Base-by-base conservation (phyloP, 2,113 vertebrate genomes). In the Diphyllodes magnificus region DNA sequence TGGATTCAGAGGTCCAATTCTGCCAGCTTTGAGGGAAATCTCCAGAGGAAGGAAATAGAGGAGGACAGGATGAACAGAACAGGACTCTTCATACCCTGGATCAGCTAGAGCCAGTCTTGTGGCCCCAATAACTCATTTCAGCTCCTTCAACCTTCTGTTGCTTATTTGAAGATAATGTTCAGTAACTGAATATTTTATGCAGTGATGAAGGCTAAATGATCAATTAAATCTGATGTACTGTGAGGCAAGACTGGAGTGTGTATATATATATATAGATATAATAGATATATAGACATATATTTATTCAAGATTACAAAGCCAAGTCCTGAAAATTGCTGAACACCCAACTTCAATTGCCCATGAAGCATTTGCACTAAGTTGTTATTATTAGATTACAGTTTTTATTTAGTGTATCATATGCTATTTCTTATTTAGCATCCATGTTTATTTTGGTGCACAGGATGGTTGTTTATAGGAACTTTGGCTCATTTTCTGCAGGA, bases 401-500 rank as follows among this genome's bases (percentile, higher is more conserved):
- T 89, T 89, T 65, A 79, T 82, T 92, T 85, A 87, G 50, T 59
- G 33, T 87, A 50, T 92, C 57, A 50, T 60, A 59, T 54, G 65
- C 65, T 91, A 6, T 77, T 92, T 93, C 91, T 91, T 91, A 49
- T 92, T 89, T 91, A 90, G 75, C 53, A 82, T 90, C 50, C 63
- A 1, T 72, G 19, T 84, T 83, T 92, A 87, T 95, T 94, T 93
- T 8, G 20, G 75, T 87, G 75, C 75, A 92, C 50, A 59, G 80
- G 64, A 73, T 69, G 30, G 42, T 61, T 95, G 65, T 91, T 97
- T 82, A 82, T 92, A 87, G 87, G 82, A 72, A 80, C 94, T 95
- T 92, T 87, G 86, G 65, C 84, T 94, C 75, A 80, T 93, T 97
- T 91, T 93, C 87, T 77, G 54, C 88, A 80, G 79, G 44, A 94